These are phyloP conservation scores for Nudaria mundana DNA, from an alignment of 2,888 invertebrate species.

Conservation along the genomic window DNA sequence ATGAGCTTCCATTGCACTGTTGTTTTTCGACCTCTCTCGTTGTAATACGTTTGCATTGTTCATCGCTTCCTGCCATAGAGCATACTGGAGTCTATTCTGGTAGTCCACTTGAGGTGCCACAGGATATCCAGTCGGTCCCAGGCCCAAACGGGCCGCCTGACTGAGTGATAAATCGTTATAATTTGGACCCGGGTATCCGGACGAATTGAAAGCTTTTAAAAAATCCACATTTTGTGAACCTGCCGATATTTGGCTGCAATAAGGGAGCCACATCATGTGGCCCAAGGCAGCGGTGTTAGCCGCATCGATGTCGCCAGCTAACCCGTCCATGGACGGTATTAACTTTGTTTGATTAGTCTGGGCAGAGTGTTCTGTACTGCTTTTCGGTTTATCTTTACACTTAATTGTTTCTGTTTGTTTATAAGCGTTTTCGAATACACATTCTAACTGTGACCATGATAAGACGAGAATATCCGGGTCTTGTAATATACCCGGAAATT, in stretches of 20 bases:
- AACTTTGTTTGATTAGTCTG: constrained; percentile 54
- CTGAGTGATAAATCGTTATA: constrained; percentile 76
- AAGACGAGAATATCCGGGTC: constrained; percentile 91
- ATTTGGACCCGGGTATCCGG: constrained; percentile 71
- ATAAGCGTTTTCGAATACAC: constrained; percentile 79
- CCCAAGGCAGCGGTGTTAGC: constrained; percentile 86
- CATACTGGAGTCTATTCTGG: constrained; percentile 79
- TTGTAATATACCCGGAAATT: constrained; percentile 86
- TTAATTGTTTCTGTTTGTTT: constrained; percentile 36
- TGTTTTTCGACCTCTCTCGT: constrained; percentile 58
- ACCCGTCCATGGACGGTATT: constrained; percentile 61
- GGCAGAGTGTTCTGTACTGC: constrained; percentile 45
- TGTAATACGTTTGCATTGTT: constrained; percentile 71
- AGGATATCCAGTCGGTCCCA: constrained; percentile 65
- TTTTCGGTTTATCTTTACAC: constrained; percentile 41
- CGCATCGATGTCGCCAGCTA: constrained; percentile 85
- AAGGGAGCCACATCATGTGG: constrained; percentile 89
- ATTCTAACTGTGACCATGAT: constrained; percentile 87
- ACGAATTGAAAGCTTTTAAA: constrained; percentile 78
- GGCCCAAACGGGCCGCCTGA: constrained; percentile 53
- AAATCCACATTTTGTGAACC: constrained; percentile 81
- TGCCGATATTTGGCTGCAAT: constrained; percentile 82
- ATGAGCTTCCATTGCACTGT: constrained; percentile 44
- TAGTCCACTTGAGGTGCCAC: constrained; percentile 74
- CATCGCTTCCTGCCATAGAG: constrained; percentile 87